These are phyloP conservation scores for Wiebesia pumilae DNA, from an alignment of 1,140 invertebrate species.

Conservation along the genomic window DNA sequence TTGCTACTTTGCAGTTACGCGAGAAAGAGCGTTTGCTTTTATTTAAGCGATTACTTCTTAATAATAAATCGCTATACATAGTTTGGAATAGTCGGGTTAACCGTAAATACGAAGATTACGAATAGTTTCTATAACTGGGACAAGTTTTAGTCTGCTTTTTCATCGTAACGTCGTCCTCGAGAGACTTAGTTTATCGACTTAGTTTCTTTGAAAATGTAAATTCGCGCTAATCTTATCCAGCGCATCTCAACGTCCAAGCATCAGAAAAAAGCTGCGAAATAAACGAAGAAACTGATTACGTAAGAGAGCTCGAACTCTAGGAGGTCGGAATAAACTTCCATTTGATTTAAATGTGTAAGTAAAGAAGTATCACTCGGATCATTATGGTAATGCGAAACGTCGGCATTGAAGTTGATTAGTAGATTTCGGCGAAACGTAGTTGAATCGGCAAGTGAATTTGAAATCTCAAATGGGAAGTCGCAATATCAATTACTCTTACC, in stretches of 20 bases:
- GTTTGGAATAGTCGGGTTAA: too few relatives aligned
- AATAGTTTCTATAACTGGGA: too few relatives aligned
- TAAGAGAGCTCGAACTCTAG: background rate
- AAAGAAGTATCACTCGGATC: background rate
- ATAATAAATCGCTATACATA: background rate
- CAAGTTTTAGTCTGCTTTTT: background rate
- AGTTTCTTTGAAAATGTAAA: background rate
- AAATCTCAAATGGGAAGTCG: conserved; percentile 44
- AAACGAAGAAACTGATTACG: conserved; percentile 12
- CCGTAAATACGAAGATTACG: background rate
- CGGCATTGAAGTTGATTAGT: conserved; percentile 31
- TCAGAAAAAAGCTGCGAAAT: background rate
- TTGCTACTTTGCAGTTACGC: too few relatives aligned
- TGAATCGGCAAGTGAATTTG: conserved; percentile 44
- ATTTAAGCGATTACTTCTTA: too few relatives aligned
- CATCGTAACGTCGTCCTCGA: background rate
- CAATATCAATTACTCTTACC: conserved; percentile 52
- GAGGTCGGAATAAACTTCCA: conserved; percentile 5
- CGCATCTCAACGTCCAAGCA: background rate
- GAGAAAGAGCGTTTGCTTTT: too few relatives aligned
- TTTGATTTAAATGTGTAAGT: conserved; percentile 16
- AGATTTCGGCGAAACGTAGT: conserved; percentile 39
- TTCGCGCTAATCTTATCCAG: background rate
- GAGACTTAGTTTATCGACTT: background rate
- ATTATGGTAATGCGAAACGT: conserved; percentile 26